These are phyloP conservation scores for Petromus typicus DNA, from an alignment of 2,113 vertebrate species.

Conservation along the genomic window DNA sequence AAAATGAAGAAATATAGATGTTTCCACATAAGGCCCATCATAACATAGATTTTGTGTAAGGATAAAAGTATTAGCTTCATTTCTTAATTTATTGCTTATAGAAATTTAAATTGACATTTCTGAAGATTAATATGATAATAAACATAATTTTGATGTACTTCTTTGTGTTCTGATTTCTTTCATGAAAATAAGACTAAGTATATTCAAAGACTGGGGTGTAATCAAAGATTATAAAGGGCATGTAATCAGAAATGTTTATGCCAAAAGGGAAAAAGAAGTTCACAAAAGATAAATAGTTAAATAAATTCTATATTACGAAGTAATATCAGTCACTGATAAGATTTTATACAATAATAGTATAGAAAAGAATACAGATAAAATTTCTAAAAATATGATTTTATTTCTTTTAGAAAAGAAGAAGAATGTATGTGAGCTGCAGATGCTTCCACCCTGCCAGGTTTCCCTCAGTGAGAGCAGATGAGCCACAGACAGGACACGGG, in stretches of 20 bases:
- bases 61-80: background rate
- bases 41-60: background rate
- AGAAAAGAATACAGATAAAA: background rate
- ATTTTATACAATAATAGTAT: background rate
- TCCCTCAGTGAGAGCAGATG: background rate
- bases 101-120: conserved; percentile 14
- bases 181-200: background rate
- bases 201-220: conserved; percentile 27
- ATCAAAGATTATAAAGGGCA: background rate
- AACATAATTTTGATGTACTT: background rate
- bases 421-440: background rate
- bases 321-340: background rate
- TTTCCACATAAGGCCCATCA: background rate
- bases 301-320: background rate
- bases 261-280: background rate
- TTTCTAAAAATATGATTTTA: background rate
- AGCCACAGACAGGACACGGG: background rate
- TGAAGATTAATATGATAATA: background rate
- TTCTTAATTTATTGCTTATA: background rate
- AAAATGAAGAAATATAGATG: background rate
- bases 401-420: background rate
- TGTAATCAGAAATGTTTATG: background rate
- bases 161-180: background rate
- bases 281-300: background rate
- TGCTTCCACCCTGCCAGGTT: background rate